phyloP scores from a whole-genome alignment of 2,888 invertebrate genomes.

The Ectemnius continuus region DNA sequence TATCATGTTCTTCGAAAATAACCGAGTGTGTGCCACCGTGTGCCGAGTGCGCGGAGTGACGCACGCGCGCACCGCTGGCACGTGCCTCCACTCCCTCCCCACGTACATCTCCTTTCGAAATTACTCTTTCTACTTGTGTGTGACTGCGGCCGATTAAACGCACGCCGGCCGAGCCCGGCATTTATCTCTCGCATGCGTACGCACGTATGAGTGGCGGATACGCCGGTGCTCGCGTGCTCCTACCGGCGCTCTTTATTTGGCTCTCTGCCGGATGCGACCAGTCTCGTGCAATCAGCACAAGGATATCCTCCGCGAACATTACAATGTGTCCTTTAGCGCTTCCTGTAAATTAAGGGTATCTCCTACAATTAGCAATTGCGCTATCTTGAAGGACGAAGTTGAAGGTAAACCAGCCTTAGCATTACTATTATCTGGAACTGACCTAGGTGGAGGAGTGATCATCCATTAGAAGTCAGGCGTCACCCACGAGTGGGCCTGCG shows the following conservation, averaged over 20 bases:
- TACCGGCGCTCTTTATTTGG: slow-evolving; percentile 26
- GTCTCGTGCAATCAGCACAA: not conserved
- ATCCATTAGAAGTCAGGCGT: not conserved
- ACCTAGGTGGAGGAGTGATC: not conserved
- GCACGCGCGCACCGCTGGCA: slow-evolving; percentile 72
- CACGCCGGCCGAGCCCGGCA: slow-evolving; percentile 43
- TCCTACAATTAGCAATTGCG: slow-evolving; percentile 4
- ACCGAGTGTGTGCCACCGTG: slow-evolving; percentile 63
- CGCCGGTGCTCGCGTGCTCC: slow-evolving; percentile 37
- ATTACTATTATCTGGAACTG: no score
- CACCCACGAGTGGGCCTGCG: not conserved
- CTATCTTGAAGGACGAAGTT: not conserved
- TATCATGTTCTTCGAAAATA: slow-evolving; percentile 69
- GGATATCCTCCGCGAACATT: slow-evolving; percentile 1
- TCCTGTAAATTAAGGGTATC: not conserved
- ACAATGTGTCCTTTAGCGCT: not conserved
- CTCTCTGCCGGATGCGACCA: slow-evolving; percentile 17
- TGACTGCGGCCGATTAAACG: slow-evolving; percentile 59
- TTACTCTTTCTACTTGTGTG: slow-evolving; percentile 59
- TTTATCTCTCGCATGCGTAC: slow-evolving; percentile 56
- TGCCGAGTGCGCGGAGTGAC: slow-evolving; percentile 65
- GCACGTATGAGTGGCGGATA: slow-evolving; percentile 45
- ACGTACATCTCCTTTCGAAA: slow-evolving; percentile 46
- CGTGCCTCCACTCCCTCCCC: slow-evolving; percentile 67
- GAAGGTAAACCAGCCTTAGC: not conserved